A percentile compares a stretch with the other conserved stretches of the same genome.
Conservation (phyloP, 2,113 vertebrate genomes). For the Callionymus lyra region DNA sequence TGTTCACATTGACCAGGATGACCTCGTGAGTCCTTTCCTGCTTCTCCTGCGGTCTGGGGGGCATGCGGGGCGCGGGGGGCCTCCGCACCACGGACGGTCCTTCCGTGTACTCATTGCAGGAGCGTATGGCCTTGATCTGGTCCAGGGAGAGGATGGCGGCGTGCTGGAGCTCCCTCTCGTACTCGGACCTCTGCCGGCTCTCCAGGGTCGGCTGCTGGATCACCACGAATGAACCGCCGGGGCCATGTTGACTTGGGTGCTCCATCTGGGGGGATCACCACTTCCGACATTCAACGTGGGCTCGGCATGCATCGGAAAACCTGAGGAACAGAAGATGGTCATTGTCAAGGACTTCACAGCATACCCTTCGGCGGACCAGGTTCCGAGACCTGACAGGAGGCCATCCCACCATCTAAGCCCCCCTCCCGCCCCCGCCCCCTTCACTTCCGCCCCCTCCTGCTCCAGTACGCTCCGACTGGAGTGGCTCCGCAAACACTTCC, state of each 20-base stretch:
- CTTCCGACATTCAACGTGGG: conserved; percentile 83
- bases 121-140: conserved; percentile 93
- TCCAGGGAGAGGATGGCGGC: conserved; percentile 87
- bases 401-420: neutral
- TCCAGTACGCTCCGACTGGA: conserved; percentile 49
- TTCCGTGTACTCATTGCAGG: conserved; percentile 93
- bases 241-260: conserved; percentile 85
- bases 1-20: conserved; percentile 89
- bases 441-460: conserved; percentile 38
- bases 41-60: conserved; percentile 78
- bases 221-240: conserved; percentile 79
- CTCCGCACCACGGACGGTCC: conserved; percentile 78
- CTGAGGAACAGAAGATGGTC: conserved; percentile 54
- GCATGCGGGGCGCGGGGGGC: conserved; percentile 67
- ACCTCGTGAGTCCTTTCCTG: conserved; percentile 92
- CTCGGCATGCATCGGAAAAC: conserved; percentile 92
- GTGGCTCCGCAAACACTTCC: conserved; percentile 57
- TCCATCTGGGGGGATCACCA: conserved; percentile 89
- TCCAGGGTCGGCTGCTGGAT: conserved; percentile 83
- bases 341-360: conserved; percentile 1
- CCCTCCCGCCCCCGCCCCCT: neutral
- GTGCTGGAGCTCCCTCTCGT: conserved; percentile 74
- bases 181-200: conserved; percentile 78
- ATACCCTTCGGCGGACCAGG: no score
- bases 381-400: no score